A percentile compares a stretch with the other conserved stretches of the same genome.
Conservation (phyloP, 2,113 vertebrate genomes). For the Eleginops maclovinus region DNA sequence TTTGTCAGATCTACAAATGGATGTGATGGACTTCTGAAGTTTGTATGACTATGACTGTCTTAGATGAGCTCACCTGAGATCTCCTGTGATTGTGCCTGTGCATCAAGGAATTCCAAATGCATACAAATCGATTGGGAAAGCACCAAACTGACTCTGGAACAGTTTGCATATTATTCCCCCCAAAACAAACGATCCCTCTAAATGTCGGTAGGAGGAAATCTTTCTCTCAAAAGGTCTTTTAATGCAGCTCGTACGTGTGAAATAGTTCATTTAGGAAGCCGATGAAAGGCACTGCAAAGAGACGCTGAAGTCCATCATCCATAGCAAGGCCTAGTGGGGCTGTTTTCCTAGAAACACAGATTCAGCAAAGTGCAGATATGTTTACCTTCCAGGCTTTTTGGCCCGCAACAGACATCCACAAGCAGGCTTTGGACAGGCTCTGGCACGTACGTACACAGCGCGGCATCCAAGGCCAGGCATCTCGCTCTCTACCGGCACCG, state of each 20-base stretch:
- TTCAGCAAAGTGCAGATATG: constrained; percentile 67
- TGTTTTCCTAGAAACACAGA: constrained; percentile 61
- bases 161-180: not conserved
- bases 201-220: not conserved
- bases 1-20: not conserved
- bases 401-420: constrained; percentile 44
- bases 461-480: constrained; percentile 32
- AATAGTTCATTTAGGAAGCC: constrained; percentile 39
- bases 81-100: too few species aligned
- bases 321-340: constrained; percentile 44
- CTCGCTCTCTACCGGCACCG: constrained; percentile 11
- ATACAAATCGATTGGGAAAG: not conserved
- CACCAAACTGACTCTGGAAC: not conserved
- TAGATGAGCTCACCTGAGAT: not conserved
- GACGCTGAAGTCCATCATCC: constrained; percentile 49
- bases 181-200: constrained; percentile 15
- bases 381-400: constrained; percentile 72
- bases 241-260: constrained; percentile 43
- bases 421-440: constrained; percentile 57
- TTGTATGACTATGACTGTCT: too few species aligned
- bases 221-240: constrained; percentile 4
- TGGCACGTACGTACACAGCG: constrained; percentile 44
- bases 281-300: constrained; percentile 27
- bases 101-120: not conserved
- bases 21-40: not conserved